Evolutionary conservation across 1,140 invertebrate species (phyloP).

Genomic region (Listronotus oregonensis): DNA sequence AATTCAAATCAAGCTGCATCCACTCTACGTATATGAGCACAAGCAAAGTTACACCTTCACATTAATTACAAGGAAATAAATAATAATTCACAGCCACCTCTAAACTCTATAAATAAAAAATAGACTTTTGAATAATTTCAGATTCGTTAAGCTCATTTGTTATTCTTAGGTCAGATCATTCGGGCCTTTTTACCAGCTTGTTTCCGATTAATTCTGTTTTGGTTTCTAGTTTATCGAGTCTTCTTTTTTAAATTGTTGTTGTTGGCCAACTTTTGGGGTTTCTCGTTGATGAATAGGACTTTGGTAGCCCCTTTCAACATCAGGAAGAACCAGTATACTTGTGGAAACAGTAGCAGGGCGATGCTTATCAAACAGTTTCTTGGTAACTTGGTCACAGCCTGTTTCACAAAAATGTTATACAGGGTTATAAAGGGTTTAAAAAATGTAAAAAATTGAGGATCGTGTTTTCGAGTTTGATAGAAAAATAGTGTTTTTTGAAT

Average conservation of each 20-base stretch:
- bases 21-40: background rate
- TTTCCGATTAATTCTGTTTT: too few relatives aligned
- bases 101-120: slow-evolving; percentile 23
- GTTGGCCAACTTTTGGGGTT: slow-evolving; percentile 17
- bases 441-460: too few relatives aligned
- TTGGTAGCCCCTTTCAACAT: slow-evolving; percentile 68
- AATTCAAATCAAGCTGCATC: slow-evolving; percentile 9
- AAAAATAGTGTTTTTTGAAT: too few relatives aligned
- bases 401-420: slow-evolving; percentile 16
- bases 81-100: slow-evolving; percentile 21
- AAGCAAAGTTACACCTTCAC: background rate
- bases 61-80: slow-evolving; percentile 7
- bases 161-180: slow-evolving; percentile 6
- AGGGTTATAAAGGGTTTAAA: too few relatives aligned
- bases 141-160: background rate
- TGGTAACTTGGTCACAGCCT: slow-evolving; percentile 62
- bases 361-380: slow-evolving; percentile 68
- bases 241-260: slow-evolving; percentile 39
- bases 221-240: slow-evolving; percentile 13
- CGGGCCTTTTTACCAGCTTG: background rate
- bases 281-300: slow-evolving; percentile 52
- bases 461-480: too few relatives aligned
- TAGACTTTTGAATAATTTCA: background rate
- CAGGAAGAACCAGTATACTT: slow-evolving; percentile 73
- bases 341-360: slow-evolving; percentile 66